Conservation (phyloP, 2,113 vertebrate species). For the Bubo scandiacus region DNA sequence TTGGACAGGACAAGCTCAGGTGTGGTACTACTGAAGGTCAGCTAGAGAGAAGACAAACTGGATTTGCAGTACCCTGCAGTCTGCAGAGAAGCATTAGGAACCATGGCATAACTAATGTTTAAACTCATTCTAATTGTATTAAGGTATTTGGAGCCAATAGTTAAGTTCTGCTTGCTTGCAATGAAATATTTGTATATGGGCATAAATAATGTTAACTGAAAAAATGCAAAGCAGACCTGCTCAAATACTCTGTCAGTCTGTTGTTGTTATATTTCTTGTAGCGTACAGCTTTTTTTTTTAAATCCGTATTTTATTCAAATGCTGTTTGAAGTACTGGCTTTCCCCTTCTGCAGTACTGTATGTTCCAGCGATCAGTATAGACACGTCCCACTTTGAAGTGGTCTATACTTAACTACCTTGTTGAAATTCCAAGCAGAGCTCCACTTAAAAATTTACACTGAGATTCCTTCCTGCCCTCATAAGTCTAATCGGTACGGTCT, state of each 20-base stretch:
- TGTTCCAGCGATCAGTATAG: conserved; percentile 26
- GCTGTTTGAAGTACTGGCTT: conserved; percentile 5
- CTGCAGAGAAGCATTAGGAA: neutral
- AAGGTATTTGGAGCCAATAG: neutral
- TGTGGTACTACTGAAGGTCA: neutral
- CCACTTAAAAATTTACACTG: conserved; percentile 42
- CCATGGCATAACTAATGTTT: neutral
- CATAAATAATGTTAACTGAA: conserved; percentile 13
- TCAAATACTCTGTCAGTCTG: neutral
- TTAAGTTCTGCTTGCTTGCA: neutral
- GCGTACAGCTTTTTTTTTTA: neutral
- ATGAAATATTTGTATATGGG: neutral
- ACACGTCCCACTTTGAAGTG: conserved; percentile 47
- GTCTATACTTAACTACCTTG: conserved; percentile 35
- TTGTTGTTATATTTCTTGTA: conserved; percentile 6
- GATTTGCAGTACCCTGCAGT: neutral
- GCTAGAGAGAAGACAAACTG: neutral
- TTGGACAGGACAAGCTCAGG: neutral
- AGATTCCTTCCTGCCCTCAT: conserved; percentile 51
- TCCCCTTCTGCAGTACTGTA: neutral
- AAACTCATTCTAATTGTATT: neutral
- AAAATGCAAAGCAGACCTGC: neutral
- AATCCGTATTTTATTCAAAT: neutral
- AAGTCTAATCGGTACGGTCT: conserved; percentile 47
- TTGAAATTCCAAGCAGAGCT: conserved; percentile 58